A percentile compares a stretch with the other conserved stretches of the same genome.
phyloP scores from a whole-genome alignment of 2,888 invertebrate species.

The Hypercompe scribonia region DNA sequence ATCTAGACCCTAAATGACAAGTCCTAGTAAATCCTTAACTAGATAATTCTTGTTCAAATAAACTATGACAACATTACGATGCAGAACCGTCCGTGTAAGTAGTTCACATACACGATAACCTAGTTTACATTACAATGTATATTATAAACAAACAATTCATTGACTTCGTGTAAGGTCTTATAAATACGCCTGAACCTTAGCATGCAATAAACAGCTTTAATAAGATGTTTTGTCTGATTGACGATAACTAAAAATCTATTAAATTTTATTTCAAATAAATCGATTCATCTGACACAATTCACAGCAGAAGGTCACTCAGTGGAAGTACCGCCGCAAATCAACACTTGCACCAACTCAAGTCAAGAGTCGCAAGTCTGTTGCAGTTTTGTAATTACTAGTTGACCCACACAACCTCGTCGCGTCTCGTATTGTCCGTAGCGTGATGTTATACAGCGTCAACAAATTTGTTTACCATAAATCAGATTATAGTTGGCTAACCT shows the following conservation, averaged over 20 bases:
- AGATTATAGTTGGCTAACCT: too few relatives aligned
- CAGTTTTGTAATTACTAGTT: too few relatives aligned
- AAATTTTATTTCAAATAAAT: neutral
- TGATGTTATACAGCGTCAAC: too few relatives aligned
- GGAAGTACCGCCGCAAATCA: too few relatives aligned
- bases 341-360: too few relatives aligned
- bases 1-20: neutral
- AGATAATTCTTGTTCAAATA: neutral
- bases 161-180: neutral
- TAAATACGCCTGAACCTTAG: neutral
- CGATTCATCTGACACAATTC: neutral
- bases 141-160: neutral
- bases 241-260: neutral
- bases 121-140: constrained; percentile 13
- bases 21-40: neutral
- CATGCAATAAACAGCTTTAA: neutral
- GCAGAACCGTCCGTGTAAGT: neutral
- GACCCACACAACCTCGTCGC: too few relatives aligned
- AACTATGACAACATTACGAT: neutral
- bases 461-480: too few relatives aligned
- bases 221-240: neutral
- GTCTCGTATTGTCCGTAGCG: too few relatives aligned
- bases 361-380: too few relatives aligned
- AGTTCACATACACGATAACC: constrained; percentile 4
- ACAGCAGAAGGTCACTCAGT: too few relatives aligned